phyloP scores from a whole-genome alignment of 2,797 vertebrate genomes.

The Hapalemur alaotrensis region DNA sequence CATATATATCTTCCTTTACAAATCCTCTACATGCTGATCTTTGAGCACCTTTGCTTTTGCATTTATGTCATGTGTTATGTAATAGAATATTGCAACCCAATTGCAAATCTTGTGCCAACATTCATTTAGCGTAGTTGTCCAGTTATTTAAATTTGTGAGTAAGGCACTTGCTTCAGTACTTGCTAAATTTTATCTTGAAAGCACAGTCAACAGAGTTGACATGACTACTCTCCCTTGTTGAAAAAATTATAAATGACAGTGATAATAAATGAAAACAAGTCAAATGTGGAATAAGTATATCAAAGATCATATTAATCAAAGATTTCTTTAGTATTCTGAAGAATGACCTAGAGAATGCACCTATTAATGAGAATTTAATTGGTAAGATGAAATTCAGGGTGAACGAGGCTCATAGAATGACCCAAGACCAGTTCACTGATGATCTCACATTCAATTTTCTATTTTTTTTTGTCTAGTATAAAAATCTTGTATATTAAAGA shows the following conservation, averaged over 20 bases:
- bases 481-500: too few species aligned
- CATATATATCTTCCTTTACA: neutral
- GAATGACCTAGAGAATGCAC: neutral
- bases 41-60: neutral
- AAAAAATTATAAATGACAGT: neutral
- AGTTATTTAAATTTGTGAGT: neutral
- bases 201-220: neutral
- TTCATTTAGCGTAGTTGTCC: neutral
- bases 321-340: neutral
- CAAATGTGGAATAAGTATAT: neutral
- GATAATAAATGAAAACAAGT: slow-evolving; percentile 38
- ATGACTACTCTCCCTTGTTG: neutral
- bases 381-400: neutral
- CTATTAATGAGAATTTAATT: neutral
- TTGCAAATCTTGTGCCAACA: neutral
- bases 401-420: neutral
- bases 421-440: neutral
- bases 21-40: neutral
- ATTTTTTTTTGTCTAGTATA: too few species aligned
- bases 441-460: neutral
- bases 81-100: neutral
- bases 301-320: neutral
- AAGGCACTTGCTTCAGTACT: neutral
- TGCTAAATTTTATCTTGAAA: slow-evolving; percentile 52
- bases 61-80: neutral